These are phyloP conservation scores for Aratinga solstitialis DNA, from an alignment of 2,797 vertebrate species.

Conservation along the genomic window DNA sequence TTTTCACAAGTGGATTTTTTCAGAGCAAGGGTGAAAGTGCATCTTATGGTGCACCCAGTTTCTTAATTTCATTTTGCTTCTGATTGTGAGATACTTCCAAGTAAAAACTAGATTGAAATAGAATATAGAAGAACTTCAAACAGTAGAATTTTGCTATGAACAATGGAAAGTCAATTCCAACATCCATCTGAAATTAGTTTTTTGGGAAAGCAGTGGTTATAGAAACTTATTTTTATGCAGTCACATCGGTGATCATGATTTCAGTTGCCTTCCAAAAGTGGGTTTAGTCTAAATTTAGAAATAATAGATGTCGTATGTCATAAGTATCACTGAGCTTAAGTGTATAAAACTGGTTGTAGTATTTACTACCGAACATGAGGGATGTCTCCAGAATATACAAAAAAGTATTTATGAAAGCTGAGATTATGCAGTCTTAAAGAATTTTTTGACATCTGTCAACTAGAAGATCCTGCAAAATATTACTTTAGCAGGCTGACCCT, in stretches of 20 bases:
- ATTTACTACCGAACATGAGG: background rate
- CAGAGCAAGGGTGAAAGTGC: background rate
- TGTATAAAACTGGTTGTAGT: background rate
- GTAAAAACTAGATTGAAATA: background rate
- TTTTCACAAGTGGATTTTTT: background rate
- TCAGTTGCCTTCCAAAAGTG: background rate
- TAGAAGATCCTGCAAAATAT: slow-evolving; percentile 30
- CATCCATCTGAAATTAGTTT: background rate
- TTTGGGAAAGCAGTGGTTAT: background rate
- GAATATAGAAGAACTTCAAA: background rate
- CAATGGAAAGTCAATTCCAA: background rate
- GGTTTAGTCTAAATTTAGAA: background rate
- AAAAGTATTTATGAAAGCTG: background rate
- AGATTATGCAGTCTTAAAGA: background rate
- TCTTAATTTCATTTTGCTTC: background rate
- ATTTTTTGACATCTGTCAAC: slow-evolving; percentile 20
- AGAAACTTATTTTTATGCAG: background rate
- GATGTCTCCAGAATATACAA: background rate
- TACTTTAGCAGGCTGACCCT: background rate
- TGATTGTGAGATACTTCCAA: background rate
- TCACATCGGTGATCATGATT: background rate
- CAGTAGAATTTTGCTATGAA: background rate
- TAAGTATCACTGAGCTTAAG: background rate
- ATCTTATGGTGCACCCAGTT: background rate
- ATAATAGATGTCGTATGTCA: background rate